These are phyloP conservation scores for Daktulosphaira vitifoliae DNA, from an alignment of 1,140 invertebrate species.

Conservation along the genomic window DNA sequence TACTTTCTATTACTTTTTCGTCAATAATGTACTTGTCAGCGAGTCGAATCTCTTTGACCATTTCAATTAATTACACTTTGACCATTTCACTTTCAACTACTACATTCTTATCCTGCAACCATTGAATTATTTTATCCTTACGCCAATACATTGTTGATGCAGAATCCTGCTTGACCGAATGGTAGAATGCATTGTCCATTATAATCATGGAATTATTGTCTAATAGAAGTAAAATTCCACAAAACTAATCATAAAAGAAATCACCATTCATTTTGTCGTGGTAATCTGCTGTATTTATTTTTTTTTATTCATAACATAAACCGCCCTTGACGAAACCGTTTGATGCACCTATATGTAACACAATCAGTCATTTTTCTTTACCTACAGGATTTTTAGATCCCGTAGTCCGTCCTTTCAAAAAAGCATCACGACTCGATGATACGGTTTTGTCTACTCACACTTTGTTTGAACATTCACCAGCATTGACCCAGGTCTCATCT, in stretches of 20 bases:
- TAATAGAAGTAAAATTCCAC: not conserved
- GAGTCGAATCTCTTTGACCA: not conserved
- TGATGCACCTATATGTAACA: not conserved
- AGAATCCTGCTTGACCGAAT: not conserved
- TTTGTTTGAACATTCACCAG: not conserved
- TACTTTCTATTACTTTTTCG: too few relatives aligned
- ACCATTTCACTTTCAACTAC: not conserved
- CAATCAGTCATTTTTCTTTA: not conserved
- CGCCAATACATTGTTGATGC: not conserved
- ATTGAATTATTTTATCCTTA: not conserved
- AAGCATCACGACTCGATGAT: not conserved
- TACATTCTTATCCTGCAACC: not conserved
- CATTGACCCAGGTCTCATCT: slow-evolving; percentile 18
- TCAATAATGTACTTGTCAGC: not conserved
- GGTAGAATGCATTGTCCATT: not conserved
- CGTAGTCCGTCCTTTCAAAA: not conserved
- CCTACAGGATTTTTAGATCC: not conserved
- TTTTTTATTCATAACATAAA: not conserved
- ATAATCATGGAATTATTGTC: not conserved
- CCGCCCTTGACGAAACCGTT: not conserved
- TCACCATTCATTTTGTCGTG: not conserved
- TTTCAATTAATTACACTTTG: not conserved
- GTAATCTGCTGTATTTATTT: not conserved
- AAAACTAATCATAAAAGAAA: not conserved
- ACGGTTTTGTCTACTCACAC: not conserved